Evolutionary conservation across 2,113 vertebrate genomes (phyloP), one percentile per base, ranked within the genome.

Genomic region (Pseudois nayaur): DNA sequence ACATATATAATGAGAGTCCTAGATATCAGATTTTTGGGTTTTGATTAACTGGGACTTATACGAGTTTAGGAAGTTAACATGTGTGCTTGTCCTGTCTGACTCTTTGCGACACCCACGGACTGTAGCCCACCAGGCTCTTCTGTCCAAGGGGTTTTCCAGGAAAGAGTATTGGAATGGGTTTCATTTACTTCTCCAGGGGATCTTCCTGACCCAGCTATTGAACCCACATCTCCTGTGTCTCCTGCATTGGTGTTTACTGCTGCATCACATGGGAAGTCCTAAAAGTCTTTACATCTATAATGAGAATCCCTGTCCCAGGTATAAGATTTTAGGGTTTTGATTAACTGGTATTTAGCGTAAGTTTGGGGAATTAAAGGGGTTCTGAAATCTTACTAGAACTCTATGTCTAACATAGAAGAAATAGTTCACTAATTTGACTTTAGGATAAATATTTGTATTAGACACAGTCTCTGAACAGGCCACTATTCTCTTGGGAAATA

Each of bases 51-150:
- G 27, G 25, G 8, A 48, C 76, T 6, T 62, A 8, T 21, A 55
- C 43, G 7, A 82, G 43, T 33, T 93, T 81, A 5, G 40, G 31
- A 52, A 48, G 1, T 15, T 48, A 76, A 27, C 2, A 0, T 0
- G 0, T 40, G 5, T 23, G n/a, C 19, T 21, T 71, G n/a, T 71
- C 67, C 1, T 36, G 5, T 71, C 19, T 71, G 67, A 71, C 67
- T 71, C n/a, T 71, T 40, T 71, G n/a, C 0, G 5, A 71, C 19
- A 9, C 9, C n/a, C 21, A 10, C 5, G 33, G 33, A n/a, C 16
- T n/a, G 4, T n/a, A 67, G 62, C 33, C 62, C 62, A n/a, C 62
- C 62, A 67, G 62, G 16, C 62, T 67, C 16, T n/a, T 67, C 19
- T 71, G n/a, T 71, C n/a, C 67, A 36, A 11, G 67, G 36, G 67